Base-by-base conservation (phyloP, 2,888 invertebrate species). In the Trachelus troglodyta region DNA sequence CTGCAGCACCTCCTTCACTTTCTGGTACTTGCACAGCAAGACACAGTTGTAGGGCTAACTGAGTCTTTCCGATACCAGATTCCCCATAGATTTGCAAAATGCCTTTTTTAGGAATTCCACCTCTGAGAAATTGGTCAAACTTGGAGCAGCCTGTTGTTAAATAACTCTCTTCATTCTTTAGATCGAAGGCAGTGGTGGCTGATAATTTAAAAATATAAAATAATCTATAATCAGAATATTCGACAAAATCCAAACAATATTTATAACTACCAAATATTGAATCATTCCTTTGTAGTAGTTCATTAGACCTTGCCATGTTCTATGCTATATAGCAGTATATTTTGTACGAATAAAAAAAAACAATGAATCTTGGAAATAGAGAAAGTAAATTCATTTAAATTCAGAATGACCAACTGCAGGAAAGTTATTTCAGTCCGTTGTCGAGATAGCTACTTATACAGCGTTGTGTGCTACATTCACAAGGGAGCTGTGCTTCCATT, bases 21-120 rank as follows among this genome's bases (percentile, higher is more conserved):
- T 76, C 73, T 3, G 94, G 93, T 81, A 94, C 90, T 91, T 96
- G 96, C 80, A 94, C 94, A 79, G 93, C 93, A 33, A 96, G 91
- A 68, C 95, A 93, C 37, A 96, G 90, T 91, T 96, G 96, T 75
- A 97, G 92, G 83, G 95, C 95, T 73, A 97, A 88, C 90, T 97
- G 97, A 0, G 97, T 97, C 92, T 97, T 97, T 11, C 97, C 97
- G 85, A 94, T 93, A 30, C 96, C 96, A 92, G 96, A 96, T 90
- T 95, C 94, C n/a, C 97, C 97, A 89, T 94, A 94, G 84, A 97
- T 92, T 93, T 97, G 97, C 78, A 95, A 95, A 76, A 97, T 93
- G 35, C 96, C 95, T 82, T 94, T 93, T 83, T 92, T 92, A 74
- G 94, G 92, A 79, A 97, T 92, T 40, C 97, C 97, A 78, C 96